phyloP scores from a whole-genome alignment of 2,797 vertebrate species.

The Gymnopithys bicolor region DNA sequence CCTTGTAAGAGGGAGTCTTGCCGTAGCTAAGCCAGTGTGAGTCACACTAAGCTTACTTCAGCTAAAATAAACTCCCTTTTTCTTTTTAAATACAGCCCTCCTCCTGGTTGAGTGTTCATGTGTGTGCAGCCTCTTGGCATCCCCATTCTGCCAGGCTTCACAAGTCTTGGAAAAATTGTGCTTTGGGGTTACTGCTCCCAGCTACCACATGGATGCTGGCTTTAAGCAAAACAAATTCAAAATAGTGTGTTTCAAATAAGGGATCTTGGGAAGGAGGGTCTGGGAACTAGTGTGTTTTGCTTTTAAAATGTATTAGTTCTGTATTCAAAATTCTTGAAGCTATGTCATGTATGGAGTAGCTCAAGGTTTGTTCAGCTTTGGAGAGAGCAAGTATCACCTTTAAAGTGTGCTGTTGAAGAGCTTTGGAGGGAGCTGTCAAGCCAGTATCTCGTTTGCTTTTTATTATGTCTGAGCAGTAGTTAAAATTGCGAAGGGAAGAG shows the following conservation, averaged over 20 bases:
- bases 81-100: not conserved
- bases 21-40: conserved; percentile 47
- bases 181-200: not conserved
- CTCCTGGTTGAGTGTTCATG: not conserved
- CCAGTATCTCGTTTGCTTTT: conserved; percentile 53
- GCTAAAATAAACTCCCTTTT: conserved; percentile 6
- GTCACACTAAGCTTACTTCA: conserved; percentile 6
- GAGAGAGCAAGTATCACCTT: not conserved
- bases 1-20: conserved; percentile 23
- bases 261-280: not conserved
- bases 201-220: not conserved
- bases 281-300: not conserved
- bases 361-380: conserved; percentile 3
- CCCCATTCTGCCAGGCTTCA: not conserved
- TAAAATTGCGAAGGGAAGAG: conserved; percentile 23
- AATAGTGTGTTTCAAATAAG: not conserved
- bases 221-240: not conserved
- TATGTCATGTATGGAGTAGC: not conserved
- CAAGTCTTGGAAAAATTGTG: not conserved
- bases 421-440: conserved; percentile 62
- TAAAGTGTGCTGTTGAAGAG: conserved; percentile 46
- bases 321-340: not conserved
- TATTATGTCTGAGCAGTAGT: conserved; percentile 33
- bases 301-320: not conserved
- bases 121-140: not conserved